phyloP scores from a whole-genome alignment of 2,888 invertebrate genomes.

The Melieria picta region DNA sequence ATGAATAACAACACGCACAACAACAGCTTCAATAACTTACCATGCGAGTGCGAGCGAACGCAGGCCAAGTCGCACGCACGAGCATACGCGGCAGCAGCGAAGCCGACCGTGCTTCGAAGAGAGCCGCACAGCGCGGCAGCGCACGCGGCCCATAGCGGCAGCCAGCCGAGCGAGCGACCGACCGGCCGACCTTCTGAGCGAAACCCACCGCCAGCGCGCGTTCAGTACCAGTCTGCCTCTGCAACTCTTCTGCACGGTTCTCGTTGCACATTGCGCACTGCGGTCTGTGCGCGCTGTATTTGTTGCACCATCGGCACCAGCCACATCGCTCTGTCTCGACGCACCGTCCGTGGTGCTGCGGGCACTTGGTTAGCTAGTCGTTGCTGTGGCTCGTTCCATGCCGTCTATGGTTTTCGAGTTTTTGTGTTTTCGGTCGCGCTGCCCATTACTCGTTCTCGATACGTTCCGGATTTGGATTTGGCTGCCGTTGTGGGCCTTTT shows the following conservation, averaged over 20 bases:
- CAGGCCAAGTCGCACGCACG: too few relatives aligned
- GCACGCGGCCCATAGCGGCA: too few relatives aligned
- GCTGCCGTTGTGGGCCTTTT: too few relatives aligned
- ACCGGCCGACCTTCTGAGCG: constrained; percentile 22
- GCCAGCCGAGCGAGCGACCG: background rate
- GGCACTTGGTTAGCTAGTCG: background rate
- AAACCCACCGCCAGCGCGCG: constrained; percentile 19
- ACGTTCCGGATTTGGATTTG: too few relatives aligned
- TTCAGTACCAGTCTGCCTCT: constrained; percentile 26
- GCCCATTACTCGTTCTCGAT: too few relatives aligned
- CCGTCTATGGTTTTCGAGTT: too few relatives aligned
- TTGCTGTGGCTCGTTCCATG: background rate
- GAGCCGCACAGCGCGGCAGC: too few relatives aligned
- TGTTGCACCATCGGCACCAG: background rate
- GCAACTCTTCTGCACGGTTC: constrained; percentile 4
- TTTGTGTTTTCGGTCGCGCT: too few relatives aligned
- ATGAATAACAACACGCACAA: background rate
- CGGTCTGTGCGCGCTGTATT: background rate
- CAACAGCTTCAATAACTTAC: constrained; percentile 3
- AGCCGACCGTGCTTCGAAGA: too few relatives aligned
- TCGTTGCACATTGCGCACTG: constrained; percentile 3
- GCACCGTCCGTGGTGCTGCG: background rate
- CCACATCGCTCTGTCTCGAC: too few relatives aligned
- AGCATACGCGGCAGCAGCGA: too few relatives aligned
- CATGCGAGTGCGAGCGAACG: constrained; percentile 23